Percentiles rank a stretch among this genome's conserved stretches.
Evolutionary conservation across 2,113 vertebrate genomes (phyloP).

Genomic region (Origma solitaria): DNA sequence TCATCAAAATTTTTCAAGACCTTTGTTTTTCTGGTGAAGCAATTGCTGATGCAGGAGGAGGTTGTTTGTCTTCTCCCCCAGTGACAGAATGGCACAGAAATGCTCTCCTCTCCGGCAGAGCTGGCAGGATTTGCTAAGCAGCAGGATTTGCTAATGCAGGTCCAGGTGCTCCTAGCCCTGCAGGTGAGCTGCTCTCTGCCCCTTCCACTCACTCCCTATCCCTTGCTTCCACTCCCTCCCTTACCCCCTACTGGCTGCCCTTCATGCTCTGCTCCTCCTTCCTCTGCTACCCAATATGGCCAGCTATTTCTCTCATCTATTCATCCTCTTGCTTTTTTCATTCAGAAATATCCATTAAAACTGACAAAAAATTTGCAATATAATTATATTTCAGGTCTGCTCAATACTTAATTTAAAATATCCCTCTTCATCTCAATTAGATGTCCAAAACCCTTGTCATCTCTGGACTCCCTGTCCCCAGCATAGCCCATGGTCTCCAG

Average conservation of each 20-base stretch:
- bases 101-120: not conserved
- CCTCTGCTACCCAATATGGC: not conserved
- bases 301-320: not conserved
- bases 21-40: not conserved
- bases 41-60: not conserved
- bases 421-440: not conserved
- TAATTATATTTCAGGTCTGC: not conserved
- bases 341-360: not conserved
- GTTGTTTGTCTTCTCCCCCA: fast-evolving
- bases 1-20: not conserved
- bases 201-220: not conserved
- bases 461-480: not conserved
- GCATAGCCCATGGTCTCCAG: not conserved
- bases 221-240: not conserved
- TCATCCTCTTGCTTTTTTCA: not conserved
- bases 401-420: not conserved
- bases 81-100: not conserved
- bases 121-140: not conserved
- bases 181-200: not conserved
- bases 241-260: not conserved
- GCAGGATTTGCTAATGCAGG: not conserved
- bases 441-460: not conserved
- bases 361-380: not conserved
- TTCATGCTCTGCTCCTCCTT: not conserved
- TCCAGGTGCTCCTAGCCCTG: not conserved